Evolutionary conservation across 2,888 invertebrate genomes (phyloP), one percentile per base, ranked within the genome.

Genomic region (Himalopsyche tibetana): DNA sequence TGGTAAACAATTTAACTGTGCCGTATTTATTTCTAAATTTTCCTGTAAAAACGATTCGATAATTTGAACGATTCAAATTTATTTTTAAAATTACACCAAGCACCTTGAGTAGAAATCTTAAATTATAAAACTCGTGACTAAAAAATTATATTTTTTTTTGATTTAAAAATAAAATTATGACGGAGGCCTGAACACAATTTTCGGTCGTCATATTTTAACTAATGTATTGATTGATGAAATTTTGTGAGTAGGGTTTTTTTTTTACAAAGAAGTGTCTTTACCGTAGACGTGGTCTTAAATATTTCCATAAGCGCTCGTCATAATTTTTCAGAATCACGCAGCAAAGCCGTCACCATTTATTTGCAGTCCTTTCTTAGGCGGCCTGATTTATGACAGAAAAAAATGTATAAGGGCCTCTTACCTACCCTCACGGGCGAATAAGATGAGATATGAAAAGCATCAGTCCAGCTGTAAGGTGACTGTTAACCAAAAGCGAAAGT

Each of bases 391-490:
- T 63, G 63, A 11, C 28, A 2, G 28, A 63, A 63, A 63, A 28
- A 63, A 63, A 63, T 56, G 28, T 63, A 63, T 63, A 6, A 63
- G 63, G 63, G 63, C 63, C 0, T 63, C 51, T 63, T 19, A 63
- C 63, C 63, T 63, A 63, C 63, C 63, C 63, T 19, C 63, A 19
- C 19, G 19, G 63, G 63, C 11, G 8, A 63, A 28, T 19, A 6
- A 63, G 28, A 19, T 63, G 63, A 63, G 63, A 63, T 63, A 63
- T 63, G 63, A 8, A 28, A 5, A 11, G 63, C 63, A 63, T 63
- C 63, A 63, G 63, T 63, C 63, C 63, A 28, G 63, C 63, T 63
- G 28, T 63, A 63, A 63, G 63, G 63, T 63, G 63, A 19, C 63
- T 63, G n/a, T 11, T 19, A 63, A 63, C 63, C 5, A 63, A n/a